Base-by-base conservation (phyloP, 2,113 vertebrate genomes). In the Scalopus aquaticus region DNA sequence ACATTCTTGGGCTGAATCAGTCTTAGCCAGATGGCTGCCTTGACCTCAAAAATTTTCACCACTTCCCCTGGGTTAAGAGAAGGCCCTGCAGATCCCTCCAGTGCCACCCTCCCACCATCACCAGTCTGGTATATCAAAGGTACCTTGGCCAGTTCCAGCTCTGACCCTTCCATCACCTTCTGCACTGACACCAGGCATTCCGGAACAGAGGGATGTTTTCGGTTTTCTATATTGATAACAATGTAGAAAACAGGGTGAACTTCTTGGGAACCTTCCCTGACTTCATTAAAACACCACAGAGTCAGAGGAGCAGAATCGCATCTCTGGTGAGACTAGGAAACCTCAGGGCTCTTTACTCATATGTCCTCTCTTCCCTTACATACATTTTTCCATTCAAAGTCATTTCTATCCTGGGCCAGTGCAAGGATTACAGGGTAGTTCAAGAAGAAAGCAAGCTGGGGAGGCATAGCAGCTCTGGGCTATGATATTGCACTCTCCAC, bases 141-240 rank as follows among this genome's bases (percentile, higher is more conserved):
- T 98, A 99, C 99, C 99, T 99, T 99, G 95, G 99, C 98, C 78
- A 99, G 95, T 19, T 99, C 99, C 95, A 99, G 79, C 44, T 99
- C 98, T 73, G 97, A 97, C 2, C 98, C 98, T 56, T 98, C 97
- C 84, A 97, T 86, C 30, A 99, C 98, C 35, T 98, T 98, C 91
- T 99, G 97, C 85, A 97, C 97, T 1, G 98, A 98, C 1, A 99
- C 89, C 58, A 98, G 91, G 42, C 91, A 97, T 74, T 98, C 98
- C 1, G 80, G 37, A 3, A 96, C 83, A 4, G 97, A 73, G 77
- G 91, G 98, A 94, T 98, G 99, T 89, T 98, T 98, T 97, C 98
- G 98, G 15, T 98, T 98, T 85, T 98, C 99, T 99, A 95, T 74
- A 96, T 98, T 0, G 20, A 9, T 32, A 35, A 92, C 30, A 70